Conservation (phyloP, 2,113 vertebrate species). For the Perca schrenkii region DNA sequence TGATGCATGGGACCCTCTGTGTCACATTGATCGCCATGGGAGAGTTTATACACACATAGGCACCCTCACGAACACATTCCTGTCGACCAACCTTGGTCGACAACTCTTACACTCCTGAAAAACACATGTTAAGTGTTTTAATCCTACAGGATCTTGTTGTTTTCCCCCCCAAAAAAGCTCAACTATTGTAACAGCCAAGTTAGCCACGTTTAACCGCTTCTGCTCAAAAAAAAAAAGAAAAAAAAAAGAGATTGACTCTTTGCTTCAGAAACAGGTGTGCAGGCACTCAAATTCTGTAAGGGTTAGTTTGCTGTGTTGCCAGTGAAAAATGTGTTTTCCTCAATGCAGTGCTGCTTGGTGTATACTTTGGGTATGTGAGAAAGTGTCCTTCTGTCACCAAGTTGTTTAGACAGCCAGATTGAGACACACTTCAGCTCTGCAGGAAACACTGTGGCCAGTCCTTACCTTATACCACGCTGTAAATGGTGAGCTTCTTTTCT, state of each 20-base stretch:
- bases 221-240: slow-evolving; percentile 12
- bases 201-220: neutral
- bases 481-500: slow-evolving; percentile 15
- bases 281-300: neutral
- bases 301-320: slow-evolving; percentile 24
- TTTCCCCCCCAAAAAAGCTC: neutral
- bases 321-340: slow-evolving; percentile 16
- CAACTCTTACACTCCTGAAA: neutral
- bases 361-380: slow-evolving; percentile 21
- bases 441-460: slow-evolving; percentile 17
- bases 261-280: slow-evolving; percentile 5
- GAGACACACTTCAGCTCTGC: slow-evolving; percentile 34
- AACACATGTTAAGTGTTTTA: neutral
- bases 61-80: slow-evolving; percentile 35
- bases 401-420: slow-evolving; percentile 39
- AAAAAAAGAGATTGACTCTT: slow-evolving; percentile 1
- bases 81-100: slow-evolving; percentile 10
- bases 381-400: slow-evolving; percentile 24
- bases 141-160: neutral
- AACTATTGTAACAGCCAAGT: neutral
- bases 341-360: slow-evolving; percentile 3
- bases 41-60: slow-evolving; percentile 39
- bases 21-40: slow-evolving; percentile 73
- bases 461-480: neutral
- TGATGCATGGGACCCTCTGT: slow-evolving; percentile 73